Percentiles rank a stretch among this genome's conserved stretches.
These are phyloP conservation scores for Alectura lathami DNA, from an alignment of 2,113 vertebrate species.

Conservation along the genomic window DNA sequence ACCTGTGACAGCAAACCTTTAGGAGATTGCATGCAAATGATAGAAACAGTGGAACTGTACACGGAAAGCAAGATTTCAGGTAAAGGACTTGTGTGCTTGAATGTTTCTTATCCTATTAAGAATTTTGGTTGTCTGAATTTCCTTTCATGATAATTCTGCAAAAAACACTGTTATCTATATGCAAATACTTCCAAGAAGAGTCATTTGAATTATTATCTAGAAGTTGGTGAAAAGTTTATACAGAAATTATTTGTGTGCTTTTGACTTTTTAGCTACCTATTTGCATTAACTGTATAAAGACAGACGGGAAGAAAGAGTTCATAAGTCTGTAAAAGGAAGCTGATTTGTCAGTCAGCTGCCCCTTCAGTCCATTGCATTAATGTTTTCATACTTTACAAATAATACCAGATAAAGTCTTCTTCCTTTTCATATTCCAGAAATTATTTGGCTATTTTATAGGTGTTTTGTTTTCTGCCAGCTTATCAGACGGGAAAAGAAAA, in stretches of 20 bases:
- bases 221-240: background rate
- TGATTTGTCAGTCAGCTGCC: background rate
- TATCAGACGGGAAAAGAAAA: too few species aligned
- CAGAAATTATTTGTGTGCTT: background rate
- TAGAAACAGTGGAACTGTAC: background rate
- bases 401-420: background rate
- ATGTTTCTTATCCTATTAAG: background rate
- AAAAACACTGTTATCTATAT: background rate
- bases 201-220: background rate
- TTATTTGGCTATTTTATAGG: background rate
- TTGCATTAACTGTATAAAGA: background rate
- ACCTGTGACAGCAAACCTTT: background rate
- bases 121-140: background rate
- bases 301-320: background rate
- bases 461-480: background rate
- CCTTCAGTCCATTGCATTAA: background rate
- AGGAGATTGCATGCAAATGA: background rate
- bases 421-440: background rate
- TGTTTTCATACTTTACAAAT: background rate
- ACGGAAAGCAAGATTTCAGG: background rate
- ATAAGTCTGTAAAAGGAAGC: background rate
- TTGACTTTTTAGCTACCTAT: background rate
- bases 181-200: background rate
- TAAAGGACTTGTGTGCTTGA: background rate
- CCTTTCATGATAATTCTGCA: background rate